These are phyloP conservation scores for Tachyglossus aculeatus DNA, from an alignment of 2,797 vertebrate genomes.

Conservation along the genomic window DNA sequence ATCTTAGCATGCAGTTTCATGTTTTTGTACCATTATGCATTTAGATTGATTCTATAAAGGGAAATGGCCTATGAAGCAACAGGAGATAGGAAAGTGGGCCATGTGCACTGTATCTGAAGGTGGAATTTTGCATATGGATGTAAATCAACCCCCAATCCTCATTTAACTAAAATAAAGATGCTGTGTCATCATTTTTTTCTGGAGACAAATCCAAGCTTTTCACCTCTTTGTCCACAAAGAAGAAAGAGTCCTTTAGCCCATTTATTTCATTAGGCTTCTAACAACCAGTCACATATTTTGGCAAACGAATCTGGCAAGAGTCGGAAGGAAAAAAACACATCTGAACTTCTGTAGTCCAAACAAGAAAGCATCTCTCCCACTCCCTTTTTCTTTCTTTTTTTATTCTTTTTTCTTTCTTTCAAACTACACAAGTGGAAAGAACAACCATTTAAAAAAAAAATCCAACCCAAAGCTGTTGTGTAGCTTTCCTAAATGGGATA, in stretches of 20 bases:
- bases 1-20: no score
- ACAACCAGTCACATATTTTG: conserved; percentile 62
- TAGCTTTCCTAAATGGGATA: conserved; percentile 10
- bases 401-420: background rate
- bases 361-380: background rate
- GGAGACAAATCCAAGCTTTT: background rate
- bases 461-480: conserved; percentile 20
- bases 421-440: background rate
- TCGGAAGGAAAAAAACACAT: conserved; percentile 16
- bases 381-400: background rate
- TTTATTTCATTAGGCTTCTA: conserved; percentile 67
- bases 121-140: background rate
- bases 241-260: conserved; percentile 63
- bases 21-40: no score
- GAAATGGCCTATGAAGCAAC: background rate
- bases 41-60: background rate
- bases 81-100: no score
- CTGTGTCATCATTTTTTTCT: background rate
- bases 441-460: no score
- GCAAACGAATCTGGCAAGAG: conserved; percentile 55
- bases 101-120: background rate
- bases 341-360: conserved; percentile 50
- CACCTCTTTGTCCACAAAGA: conserved; percentile 18
- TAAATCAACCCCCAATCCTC: background rate
- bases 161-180: background rate